Conservation (phyloP, 2,888 invertebrate species). For the Drosophila subsilvestris region DNA sequence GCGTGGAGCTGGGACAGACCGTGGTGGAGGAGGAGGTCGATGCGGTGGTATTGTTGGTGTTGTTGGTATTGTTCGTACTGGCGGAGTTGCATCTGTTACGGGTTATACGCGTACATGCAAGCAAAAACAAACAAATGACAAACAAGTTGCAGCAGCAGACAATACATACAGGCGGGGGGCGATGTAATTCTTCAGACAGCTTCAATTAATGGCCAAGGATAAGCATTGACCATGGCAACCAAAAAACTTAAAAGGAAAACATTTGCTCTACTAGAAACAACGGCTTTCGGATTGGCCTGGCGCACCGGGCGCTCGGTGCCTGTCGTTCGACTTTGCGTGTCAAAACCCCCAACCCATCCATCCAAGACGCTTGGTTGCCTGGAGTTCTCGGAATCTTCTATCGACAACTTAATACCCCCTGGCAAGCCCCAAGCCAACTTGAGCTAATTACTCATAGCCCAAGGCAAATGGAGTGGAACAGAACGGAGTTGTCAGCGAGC, state of each 20-base stretch:
- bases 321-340: conserved; percentile 50
- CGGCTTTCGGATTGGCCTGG: conserved; percentile 42
- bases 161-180: conserved; percentile 2
- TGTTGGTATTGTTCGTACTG: neutral
- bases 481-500: conserved; percentile 7
- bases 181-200: conserved; percentile 3
- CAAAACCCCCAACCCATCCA: conserved; percentile 35
- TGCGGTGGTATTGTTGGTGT: conserved; percentile 11
- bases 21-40: conserved; percentile 52
- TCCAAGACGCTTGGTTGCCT: conserved; percentile 10
- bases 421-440: conserved; percentile 39
- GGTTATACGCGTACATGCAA: conserved; percentile 36
- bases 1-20: conserved; percentile 60
- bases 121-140: conserved; percentile 39
- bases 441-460: conserved; percentile 65
- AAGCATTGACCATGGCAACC: neutral
- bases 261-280: conserved; percentile 28
- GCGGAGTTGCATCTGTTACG: conserved; percentile 71
- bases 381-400: conserved; percentile 33
- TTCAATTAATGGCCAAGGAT: conserved; percentile 27
- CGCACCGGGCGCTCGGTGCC: neutral
- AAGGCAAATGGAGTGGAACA: conserved; percentile 19
- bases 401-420: conserved; percentile 66
- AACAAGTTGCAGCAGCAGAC: conserved; percentile 18
- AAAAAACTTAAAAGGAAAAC: neutral